A percentile compares a stretch with the other conserved stretches of the same genome.
Conservation (phyloP, 2,113 vertebrate species). For the Synchiropus splendidus region DNA sequence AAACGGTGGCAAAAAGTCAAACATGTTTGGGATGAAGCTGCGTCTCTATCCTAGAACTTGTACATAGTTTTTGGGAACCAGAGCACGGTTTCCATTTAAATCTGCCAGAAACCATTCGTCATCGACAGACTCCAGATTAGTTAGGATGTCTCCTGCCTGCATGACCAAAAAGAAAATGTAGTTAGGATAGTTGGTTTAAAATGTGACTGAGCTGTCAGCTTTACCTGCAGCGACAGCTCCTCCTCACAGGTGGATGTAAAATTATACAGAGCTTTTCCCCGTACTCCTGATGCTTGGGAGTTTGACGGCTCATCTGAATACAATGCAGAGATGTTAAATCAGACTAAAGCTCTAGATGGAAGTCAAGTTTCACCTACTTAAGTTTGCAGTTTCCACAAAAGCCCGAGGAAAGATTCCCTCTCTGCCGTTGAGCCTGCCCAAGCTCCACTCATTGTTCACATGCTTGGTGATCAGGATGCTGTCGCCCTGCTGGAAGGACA, state of each 20-base stretch:
- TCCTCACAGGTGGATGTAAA: slow-evolving; percentile 78
- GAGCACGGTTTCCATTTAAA: slow-evolving; percentile 71
- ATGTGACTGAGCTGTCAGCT: slow-evolving; percentile 1
- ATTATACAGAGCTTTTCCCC: slow-evolving; percentile 76
- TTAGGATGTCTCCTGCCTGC: slow-evolving; percentile 78
- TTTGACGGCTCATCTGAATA: neutral
- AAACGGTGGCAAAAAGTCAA: neutral
- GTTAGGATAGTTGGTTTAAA: neutral
- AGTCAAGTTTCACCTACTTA: neutral
- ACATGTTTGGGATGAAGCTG: too few species aligned
- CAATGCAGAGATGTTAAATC: neutral
- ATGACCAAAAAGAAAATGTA: slow-evolving; percentile 3
- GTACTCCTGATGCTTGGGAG: slow-evolving; percentile 37
- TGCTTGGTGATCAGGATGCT: slow-evolving; percentile 73
- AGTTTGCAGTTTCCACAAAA: slow-evolving; percentile 61
- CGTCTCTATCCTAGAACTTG: slow-evolving; percentile 59
- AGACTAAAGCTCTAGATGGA: too few species aligned
- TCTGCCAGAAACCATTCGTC: slow-evolving; percentile 85
- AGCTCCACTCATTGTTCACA: slow-evolving; percentile 76
- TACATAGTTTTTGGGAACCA: slow-evolving; percentile 85
- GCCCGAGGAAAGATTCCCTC: slow-evolving; percentile 82
- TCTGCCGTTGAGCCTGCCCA: slow-evolving; percentile 70
- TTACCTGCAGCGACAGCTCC: slow-evolving; percentile 82
- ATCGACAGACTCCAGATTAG: slow-evolving; percentile 72
- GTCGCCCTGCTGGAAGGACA: slow-evolving; percentile 80